Evolutionary conservation across 2,113 vertebrate genomes (phyloP).

Genomic region (Petrocephalus microphthalmus): DNA sequence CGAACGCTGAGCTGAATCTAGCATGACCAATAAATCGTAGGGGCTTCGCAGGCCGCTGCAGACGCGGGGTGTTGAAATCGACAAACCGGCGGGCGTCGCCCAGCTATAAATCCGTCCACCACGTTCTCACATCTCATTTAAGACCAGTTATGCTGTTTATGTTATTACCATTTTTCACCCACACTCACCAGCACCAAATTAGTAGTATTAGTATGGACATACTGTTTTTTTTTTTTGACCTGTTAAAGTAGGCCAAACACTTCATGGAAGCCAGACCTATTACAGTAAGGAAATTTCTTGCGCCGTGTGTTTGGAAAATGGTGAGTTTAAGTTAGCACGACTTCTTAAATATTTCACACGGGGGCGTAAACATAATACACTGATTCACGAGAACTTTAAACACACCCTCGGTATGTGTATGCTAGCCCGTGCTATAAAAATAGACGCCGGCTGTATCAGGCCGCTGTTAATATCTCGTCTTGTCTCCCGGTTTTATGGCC

Average conservation of each 20-base stretch:
- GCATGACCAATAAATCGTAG: constrained; percentile 2
- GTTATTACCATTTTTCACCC: background rate
- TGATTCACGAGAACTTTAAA: background rate
- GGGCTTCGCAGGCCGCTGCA: background rate
- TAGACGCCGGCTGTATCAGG: background rate
- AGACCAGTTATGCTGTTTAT: background rate
- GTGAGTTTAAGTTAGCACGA: background rate
- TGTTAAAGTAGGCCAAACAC: background rate
- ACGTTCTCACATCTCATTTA: background rate
- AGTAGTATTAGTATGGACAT: background rate
- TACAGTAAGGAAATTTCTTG: background rate
- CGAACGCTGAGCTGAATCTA: background rate
- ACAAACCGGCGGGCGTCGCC: background rate
- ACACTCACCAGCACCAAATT: background rate
- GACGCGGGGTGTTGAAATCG: background rate
- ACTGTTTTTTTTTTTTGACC: background rate
- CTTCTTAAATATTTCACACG: background rate
- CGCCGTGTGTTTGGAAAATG: background rate
- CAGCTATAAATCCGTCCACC: background rate
- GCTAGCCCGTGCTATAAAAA: background rate
- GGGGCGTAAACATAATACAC: background rate
- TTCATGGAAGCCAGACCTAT: background rate
- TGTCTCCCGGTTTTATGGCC: background rate
- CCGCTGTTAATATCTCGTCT: background rate
- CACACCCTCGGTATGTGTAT: background rate